Evolutionary conservation across 2,113 vertebrate genomes (phyloP), one percentile per base, ranked within the genome.

Genomic region (Picathartes gymnocephalus): DNA sequence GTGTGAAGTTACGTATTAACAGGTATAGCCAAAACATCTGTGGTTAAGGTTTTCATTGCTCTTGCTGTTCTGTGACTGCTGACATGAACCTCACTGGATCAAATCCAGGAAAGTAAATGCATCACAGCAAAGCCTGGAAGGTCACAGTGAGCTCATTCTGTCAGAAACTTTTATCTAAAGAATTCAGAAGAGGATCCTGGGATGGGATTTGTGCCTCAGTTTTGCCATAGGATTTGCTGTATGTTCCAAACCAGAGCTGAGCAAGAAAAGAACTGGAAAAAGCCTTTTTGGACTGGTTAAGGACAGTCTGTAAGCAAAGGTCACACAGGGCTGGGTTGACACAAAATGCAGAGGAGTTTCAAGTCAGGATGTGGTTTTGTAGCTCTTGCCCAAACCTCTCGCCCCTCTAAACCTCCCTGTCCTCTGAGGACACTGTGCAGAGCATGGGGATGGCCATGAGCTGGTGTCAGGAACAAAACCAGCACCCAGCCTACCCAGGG

Each of bases 331-430:
- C 53, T 37, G 72, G 31, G 31, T 3, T 89, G 86, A 89, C 6
- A 88, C 11, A 76, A 76, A 88, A 81, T 90, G 30, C 53, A 84
- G 74, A 92, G 71, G 94, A 73, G 0, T 45, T 27, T 84, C 85
- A 45, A 90, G 35, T 18, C 87, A 62, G 47, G 88, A 93, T 96
- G 85, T 90, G 81, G 88, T 92, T 96, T 95, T 71, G 69, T 47
- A 71, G 39, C 76, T 95, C 47, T 65, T 91, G 85, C 24, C 77
- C 92, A 81, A 88, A 88, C 39, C 37, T 61, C 90, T 88, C 15
- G 2, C 60, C 83, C 35, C 7, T 35, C 35, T 50, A 57, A 85
- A n/a, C 64, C 72, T 95, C 62, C 7, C n/a, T 74, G 53, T 27
- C 81, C 83, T 93, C 53, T 79, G 73, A 82, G 48, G 79, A 74